phyloP scores from a whole-genome alignment of 2,888 invertebrate genomes.

The Macaria liturata region DNA sequence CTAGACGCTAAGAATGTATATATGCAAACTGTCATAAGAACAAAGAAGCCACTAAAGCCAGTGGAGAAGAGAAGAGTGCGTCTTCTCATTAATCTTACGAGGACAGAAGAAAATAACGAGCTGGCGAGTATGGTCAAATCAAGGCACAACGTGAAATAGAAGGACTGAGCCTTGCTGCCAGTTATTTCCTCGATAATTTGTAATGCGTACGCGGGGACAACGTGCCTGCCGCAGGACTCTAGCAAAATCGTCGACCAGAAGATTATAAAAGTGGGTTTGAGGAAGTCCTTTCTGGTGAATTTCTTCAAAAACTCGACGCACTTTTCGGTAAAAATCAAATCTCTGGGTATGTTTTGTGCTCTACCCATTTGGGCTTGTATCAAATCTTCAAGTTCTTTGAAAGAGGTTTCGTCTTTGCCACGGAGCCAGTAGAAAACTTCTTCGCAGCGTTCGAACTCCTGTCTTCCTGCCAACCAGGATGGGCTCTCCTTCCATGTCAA shows the following conservation, averaged over 20 bases:
- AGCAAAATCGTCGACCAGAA: conserved; percentile 42
- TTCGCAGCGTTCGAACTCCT: conserved; percentile 56
- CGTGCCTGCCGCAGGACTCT: conserved; percentile 51
- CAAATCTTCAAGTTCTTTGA: conserved; percentile 37
- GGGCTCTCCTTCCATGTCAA: conserved; percentile 83
- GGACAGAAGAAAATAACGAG: conserved; percentile 43
- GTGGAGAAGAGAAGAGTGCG: conserved; percentile 49
- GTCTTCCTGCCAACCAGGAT: conserved; percentile 76
- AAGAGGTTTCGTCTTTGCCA: conserved; percentile 47
- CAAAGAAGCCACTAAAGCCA: conserved; percentile 42
- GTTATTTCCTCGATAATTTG: conserved; percentile 46
- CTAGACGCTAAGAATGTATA: conserved; percentile 42
- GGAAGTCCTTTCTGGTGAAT: conserved; percentile 40
- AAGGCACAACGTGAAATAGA: conserved; percentile 48
- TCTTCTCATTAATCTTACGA: conserved; percentile 49
- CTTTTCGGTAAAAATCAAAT: conserved; percentile 15
- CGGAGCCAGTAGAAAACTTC: conserved; percentile 74
- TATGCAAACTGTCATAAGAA: conserved; percentile 41
- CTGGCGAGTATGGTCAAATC: conserved; percentile 50
- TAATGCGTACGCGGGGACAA: conserved; percentile 50
- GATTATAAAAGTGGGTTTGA: conserved; percentile 47
- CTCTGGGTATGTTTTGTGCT: conserved; percentile 11
- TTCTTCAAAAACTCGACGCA: conserved; percentile 31
- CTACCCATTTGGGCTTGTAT: conserved; percentile 38
- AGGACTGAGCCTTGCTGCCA: conserved; percentile 41